phyloP scores from a whole-genome alignment of 2,888 invertebrate species.

The Cinara cedri region DNA sequence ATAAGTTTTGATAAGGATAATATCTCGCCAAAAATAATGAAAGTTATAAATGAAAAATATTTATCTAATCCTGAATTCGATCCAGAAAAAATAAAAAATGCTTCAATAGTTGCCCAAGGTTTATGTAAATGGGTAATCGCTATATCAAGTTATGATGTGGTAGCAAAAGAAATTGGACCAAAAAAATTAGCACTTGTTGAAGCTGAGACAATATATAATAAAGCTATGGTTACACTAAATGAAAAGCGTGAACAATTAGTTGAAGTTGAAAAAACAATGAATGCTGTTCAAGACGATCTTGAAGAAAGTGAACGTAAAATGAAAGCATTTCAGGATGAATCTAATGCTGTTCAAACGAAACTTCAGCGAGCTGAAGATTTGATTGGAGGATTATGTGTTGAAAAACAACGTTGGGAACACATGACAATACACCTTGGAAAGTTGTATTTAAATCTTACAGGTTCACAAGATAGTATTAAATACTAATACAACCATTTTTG shows the following conservation, averaged over 20 bases:
- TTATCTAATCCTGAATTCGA: conserved; percentile 85
- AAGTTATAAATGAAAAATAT: conserved; percentile 81
- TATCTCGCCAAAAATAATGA: conserved; percentile 82
- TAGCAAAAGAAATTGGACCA: conserved; percentile 89
- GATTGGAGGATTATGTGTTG: conserved; percentile 89
- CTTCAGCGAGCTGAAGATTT: conserved; percentile 89
- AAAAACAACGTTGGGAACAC: conserved; percentile 84
- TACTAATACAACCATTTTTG: neutral
- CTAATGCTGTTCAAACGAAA: conserved; percentile 70
- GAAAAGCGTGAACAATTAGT: conserved; percentile 60
- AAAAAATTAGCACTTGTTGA: conserved; percentile 88
- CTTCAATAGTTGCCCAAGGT: conserved; percentile 90
- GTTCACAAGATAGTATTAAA: conserved; percentile 61
- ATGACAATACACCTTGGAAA: conserved; percentile 72
- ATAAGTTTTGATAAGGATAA: conserved; percentile 92
- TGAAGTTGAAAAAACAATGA: conserved; percentile 70
- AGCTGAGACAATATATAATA: conserved; percentile 81
- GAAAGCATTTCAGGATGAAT: conserved; percentile 51
- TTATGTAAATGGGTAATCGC: conserved; percentile 94
- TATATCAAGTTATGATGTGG: conserved; percentile 91
- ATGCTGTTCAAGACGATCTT: conserved; percentile 72
- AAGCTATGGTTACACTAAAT: conserved; percentile 72
- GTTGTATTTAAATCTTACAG: conserved; percentile 75
- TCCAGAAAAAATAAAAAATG: conserved; percentile 85
- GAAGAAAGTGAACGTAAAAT: conserved; percentile 77